Percentiles rank a stretch among this genome's conserved stretches.
phyloP scores from a whole-genome alignment of 2,113 vertebrate genomes.

The Delphinus delphis region DNA sequence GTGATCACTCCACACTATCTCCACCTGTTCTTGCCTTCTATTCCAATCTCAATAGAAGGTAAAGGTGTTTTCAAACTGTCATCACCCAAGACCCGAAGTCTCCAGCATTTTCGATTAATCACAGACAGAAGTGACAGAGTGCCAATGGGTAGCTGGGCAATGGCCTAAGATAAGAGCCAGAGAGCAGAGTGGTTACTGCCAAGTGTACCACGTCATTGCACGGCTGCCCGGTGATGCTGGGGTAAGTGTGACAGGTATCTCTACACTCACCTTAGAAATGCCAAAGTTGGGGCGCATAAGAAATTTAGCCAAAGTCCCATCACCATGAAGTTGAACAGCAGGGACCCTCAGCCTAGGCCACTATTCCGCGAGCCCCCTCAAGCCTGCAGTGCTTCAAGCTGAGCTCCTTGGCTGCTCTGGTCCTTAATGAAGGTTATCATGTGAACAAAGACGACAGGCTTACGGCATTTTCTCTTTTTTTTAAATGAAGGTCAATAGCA shows the following conservation, averaged over 20 bases:
- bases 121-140: neutral
- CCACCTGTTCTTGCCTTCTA: constrained; percentile 29
- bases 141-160: neutral
- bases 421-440: neutral
- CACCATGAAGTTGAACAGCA: neutral
- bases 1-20: neutral
- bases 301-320: neutral
- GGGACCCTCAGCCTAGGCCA: neutral
- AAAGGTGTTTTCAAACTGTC: constrained; percentile 41
- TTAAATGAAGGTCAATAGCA: neutral
- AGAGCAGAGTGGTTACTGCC: neutral
- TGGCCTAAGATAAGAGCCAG: too few species aligned
- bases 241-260: neutral
- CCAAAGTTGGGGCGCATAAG: neutral
- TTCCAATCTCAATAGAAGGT: neutral
- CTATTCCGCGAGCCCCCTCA: neutral
- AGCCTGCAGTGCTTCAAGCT: neutral
- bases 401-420: neutral
- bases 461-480: too few species aligned
- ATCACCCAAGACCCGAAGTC: neutral
- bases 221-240: neutral
- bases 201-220: rapidly evolving
- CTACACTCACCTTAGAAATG: neutral
- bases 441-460: neutral
- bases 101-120: neutral